These are phyloP conservation scores for Phenganax subtilis DNA, from an alignment of 92 coral and sea anemone species.

Conservation along the genomic window DNA sequence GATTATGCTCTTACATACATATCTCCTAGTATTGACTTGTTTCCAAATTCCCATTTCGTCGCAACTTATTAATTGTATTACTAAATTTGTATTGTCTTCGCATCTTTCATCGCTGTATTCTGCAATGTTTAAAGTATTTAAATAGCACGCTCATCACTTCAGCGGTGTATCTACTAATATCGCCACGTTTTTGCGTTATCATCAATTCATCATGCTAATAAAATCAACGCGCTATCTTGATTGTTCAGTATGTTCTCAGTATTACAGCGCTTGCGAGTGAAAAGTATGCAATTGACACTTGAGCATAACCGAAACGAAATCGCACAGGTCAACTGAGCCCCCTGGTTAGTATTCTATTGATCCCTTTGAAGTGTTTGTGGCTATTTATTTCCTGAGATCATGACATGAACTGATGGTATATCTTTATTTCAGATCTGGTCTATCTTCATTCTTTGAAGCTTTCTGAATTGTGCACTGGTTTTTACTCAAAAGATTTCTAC, in stretches of 20 bases:
- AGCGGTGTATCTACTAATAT: background rate
- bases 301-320: background rate
- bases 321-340: slow-evolving; percentile 31
- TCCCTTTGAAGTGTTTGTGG: background rate
- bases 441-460: background rate
- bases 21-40: too few relatives aligned
- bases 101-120: slow-evolving; percentile 26
- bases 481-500: background rate
- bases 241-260: background rate
- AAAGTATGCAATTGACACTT: slow-evolving; percentile 10
- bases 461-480: background rate
- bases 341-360: slow-evolving; percentile 4
- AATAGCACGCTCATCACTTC: slow-evolving; percentile 23
- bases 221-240: slow-evolving; percentile 7
- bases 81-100: background rate
- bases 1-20: too few relatives aligned
- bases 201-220: background rate
- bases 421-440: background rate
- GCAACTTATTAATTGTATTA: background rate
- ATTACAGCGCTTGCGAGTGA: slow-evolving; percentile 10
- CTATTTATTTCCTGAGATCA: background rate
- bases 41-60: too few relatives aligned
- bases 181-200: slow-evolving; percentile 15
- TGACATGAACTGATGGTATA: background rate
- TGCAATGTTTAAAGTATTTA: slow-evolving; percentile 18